Percentiles rank a stretch among this genome's conserved stretches.
Conservation (phyloP, 2,797 vertebrate genomes). For the Aeoliscus strigatus region DNA sequence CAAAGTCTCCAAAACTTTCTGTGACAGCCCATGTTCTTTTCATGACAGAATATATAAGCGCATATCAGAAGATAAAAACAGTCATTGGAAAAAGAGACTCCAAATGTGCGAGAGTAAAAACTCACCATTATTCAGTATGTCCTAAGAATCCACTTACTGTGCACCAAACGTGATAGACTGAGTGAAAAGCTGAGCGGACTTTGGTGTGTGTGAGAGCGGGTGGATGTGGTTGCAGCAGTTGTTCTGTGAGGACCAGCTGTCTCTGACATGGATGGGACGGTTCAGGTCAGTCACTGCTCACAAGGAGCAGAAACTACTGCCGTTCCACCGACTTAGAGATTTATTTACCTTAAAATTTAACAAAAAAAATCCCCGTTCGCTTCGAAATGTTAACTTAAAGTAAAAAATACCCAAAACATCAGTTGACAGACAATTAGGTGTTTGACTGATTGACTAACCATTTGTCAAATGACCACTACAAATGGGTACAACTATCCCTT, state of each 20-base stretch:
- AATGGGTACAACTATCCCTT: constrained; percentile 39
- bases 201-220: constrained; percentile 12
- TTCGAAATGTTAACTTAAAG: background rate
- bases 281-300: background rate
- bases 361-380: background rate
- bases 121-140: constrained; percentile 35
- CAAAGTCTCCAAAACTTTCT: too few relatives aligned
- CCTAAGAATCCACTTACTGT: constrained; percentile 16
- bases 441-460: constrained; percentile 9
- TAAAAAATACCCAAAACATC: background rate
- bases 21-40: too few relatives aligned
- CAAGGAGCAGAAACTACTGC: background rate
- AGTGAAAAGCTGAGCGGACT: constrained; percentile 1
- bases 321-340: background rate
- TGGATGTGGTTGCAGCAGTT: constrained; percentile 24
- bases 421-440: background rate
- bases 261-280: constrained; percentile 43
- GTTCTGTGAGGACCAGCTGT: constrained; percentile 48
- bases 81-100: too few relatives aligned
- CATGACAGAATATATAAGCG: constrained; percentile 48
- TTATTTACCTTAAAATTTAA: background rate
- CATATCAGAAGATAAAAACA: background rate
- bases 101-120: too few relatives aligned
- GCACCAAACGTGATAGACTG: background rate
- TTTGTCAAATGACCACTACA: constrained; percentile 38